Conservation (phyloP, 2,113 vertebrate genomes). For the Amphilophus citrinellus region DNA sequence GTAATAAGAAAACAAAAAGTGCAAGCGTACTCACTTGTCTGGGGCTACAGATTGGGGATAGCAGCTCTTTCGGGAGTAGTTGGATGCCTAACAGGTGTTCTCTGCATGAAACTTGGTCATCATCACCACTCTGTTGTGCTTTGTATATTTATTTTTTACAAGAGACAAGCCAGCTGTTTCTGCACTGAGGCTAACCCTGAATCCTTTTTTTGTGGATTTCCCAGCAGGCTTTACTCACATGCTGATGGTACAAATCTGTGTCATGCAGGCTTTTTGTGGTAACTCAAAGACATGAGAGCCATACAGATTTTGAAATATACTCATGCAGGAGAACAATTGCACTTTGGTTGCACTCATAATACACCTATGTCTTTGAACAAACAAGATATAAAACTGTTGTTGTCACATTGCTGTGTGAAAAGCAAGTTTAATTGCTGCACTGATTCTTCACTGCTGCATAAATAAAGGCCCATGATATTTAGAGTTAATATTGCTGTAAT, state of each 20-base stretch:
- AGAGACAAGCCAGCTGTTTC: background rate
- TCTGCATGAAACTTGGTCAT: conserved; percentile 8
- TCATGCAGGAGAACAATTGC: background rate
- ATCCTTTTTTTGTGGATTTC: background rate
- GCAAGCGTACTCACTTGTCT: background rate
- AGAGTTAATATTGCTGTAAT: background rate
- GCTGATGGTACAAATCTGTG: background rate
- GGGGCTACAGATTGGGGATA: background rate
- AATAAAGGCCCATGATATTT: background rate
- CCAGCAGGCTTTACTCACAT: background rate
- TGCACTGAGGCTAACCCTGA: background rate
- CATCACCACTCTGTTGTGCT: conserved; percentile 20
- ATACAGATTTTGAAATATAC: background rate
- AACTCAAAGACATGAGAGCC: background rate
- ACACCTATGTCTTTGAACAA: background rate
- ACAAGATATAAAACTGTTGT: background rate
- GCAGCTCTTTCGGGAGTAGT: background rate
- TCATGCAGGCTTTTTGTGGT: background rate
- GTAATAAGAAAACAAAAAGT: background rate
- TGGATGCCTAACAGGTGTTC: conserved; percentile 1
- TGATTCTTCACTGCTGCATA: background rate
- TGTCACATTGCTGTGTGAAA: background rate
- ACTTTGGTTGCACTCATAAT: background rate
- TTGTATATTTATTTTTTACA: background rate
- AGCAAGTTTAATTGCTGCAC: background rate